Conservation (phyloP, 2,888 invertebrate genomes). For the Drosophila peninsularis region DNA sequence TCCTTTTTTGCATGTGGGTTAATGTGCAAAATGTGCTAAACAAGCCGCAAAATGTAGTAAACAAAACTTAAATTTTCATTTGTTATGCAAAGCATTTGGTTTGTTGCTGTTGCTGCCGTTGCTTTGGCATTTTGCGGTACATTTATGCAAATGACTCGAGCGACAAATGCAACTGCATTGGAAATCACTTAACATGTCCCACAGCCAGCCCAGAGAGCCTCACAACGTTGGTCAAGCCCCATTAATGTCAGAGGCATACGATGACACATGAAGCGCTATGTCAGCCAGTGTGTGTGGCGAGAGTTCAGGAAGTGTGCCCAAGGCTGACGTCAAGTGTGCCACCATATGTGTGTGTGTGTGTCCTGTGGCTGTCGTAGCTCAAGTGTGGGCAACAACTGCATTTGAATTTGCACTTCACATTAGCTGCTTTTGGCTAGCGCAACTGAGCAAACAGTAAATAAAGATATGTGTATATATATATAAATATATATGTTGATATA, state of each 20-base stretch:
- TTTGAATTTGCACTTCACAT: constrained; percentile 62
- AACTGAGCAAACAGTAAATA: constrained; percentile 26
- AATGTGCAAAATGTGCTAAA: constrained; percentile 76
- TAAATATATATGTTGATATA: constrained; percentile 5
- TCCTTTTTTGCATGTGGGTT: constrained; percentile 64
- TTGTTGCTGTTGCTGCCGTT: constrained; percentile 5
- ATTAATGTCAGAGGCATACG: constrained; percentile 51
- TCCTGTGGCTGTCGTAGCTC: constrained; percentile 43
- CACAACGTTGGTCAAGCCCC: constrained; percentile 9
- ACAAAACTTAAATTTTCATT: constrained; percentile 62
- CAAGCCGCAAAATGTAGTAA: constrained; percentile 45
- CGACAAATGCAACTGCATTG: constrained; percentile 73
- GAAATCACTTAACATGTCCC: constrained; percentile 66
- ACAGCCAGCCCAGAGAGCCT: background rate
- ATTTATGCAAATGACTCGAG: constrained; percentile 65
- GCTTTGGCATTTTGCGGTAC: constrained; percentile 51
- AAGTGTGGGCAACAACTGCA: constrained; percentile 48
- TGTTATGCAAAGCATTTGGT: constrained; percentile 25
- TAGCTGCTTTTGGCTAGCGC: constrained; percentile 37
- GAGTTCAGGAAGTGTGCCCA: constrained; percentile 21
- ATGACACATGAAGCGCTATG: constrained; percentile 26
- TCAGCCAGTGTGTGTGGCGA: constrained; percentile 1
- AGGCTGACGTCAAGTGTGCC: constrained; percentile 43
- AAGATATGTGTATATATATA: background rate
- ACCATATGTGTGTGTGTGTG: constrained; percentile 5